Conservation (phyloP, 2,113 vertebrate species). For the Actenoides hombroni region DNA sequence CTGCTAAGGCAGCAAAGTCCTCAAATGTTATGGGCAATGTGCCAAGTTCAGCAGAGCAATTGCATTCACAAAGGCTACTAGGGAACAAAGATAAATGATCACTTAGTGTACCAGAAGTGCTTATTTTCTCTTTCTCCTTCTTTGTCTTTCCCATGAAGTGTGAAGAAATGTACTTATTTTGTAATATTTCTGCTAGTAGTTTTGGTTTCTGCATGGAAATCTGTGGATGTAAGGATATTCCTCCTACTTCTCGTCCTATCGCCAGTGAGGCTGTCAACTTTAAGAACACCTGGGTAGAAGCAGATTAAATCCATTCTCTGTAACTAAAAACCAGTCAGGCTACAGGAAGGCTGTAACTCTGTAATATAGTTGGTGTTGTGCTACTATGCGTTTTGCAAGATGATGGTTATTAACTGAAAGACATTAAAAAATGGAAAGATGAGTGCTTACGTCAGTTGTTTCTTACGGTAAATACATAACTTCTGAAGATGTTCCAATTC, state of each 20-base stretch:
- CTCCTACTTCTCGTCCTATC: not conserved
- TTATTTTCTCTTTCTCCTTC: not conserved
- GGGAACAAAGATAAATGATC: not conserved
- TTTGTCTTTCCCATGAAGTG: not conserved
- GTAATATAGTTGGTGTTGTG: not conserved
- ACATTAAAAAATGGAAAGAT: not conserved
- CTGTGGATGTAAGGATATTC: not conserved
- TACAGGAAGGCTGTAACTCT: not conserved
- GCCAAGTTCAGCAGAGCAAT: not conserved
- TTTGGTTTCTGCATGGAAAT: not conserved
- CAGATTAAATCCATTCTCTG: not conserved
- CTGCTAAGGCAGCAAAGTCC: not conserved
- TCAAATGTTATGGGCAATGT: not conserved
- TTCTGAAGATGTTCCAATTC: not conserved
- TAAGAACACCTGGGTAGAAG: not conserved
- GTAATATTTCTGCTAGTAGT: not conserved
- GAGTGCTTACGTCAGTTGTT: not conserved
- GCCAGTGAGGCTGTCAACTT: not conserved
- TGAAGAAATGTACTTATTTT: not conserved
- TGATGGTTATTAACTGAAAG: not conserved
- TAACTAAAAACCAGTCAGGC: not conserved
- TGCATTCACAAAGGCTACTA: not conserved
- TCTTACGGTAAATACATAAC: not conserved
- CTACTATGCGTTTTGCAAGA: not conserved
- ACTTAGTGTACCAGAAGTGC: not conserved